phyloP scores from a whole-genome alignment of 2,888 invertebrate species.

The Patella caerulea region DNA sequence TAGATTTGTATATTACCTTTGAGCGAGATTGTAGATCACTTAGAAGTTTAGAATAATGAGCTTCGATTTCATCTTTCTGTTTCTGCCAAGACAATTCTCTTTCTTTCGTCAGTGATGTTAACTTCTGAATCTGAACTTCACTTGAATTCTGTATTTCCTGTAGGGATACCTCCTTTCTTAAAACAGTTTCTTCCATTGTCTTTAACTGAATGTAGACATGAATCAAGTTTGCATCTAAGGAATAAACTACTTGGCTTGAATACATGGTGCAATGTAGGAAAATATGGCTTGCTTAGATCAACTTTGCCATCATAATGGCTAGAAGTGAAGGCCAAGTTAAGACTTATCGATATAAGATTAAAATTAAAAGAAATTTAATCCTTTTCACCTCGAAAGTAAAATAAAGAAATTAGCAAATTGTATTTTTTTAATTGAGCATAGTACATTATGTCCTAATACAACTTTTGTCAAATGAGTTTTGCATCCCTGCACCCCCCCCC shows the following conservation, averaged over 20 bases:
- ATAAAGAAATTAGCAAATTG: too few relatives aligned
- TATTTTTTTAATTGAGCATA: too few relatives aligned
- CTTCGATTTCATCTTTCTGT: constrained; percentile 67
- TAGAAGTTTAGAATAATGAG: constrained; percentile 63
- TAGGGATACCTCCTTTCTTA: constrained; percentile 51
- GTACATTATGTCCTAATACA: too few relatives aligned
- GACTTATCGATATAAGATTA: too few relatives aligned
- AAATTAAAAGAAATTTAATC: too few relatives aligned
- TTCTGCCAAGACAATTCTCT: constrained; percentile 62
- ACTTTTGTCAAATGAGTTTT: too few relatives aligned
- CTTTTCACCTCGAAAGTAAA: too few relatives aligned
- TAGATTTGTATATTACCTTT: constrained; percentile 46
- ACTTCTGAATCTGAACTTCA: constrained; percentile 62
- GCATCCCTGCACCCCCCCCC: too few relatives aligned
- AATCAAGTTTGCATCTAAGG: not conserved
- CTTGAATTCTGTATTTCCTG: constrained; percentile 57
- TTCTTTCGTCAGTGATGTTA: constrained; percentile 60
- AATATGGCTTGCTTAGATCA: not conserved
- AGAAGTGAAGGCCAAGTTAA: not conserved
- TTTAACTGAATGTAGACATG: constrained; percentile 42
- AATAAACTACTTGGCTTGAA: not conserved
- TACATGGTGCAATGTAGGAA: not conserved
- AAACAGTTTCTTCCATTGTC: constrained; percentile 50
- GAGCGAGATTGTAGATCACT: constrained; percentile 62
- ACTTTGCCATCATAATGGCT: not conserved